Evolutionary conservation across 2,888 invertebrate species (phyloP).

Genomic region (Argynnis bischoffii): DNA sequence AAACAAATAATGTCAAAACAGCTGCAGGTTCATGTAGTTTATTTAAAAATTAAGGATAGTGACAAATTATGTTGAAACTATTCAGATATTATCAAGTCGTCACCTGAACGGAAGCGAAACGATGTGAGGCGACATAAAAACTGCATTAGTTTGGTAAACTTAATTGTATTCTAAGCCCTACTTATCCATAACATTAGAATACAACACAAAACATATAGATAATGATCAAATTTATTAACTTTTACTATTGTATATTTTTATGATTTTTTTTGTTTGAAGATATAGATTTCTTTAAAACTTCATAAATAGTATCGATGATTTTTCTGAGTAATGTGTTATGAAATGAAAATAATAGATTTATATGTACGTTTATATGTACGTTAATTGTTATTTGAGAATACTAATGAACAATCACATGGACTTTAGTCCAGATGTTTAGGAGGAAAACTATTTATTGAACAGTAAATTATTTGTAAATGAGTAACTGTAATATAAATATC

Average conservation of each 20-base stretch:
- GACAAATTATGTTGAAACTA: slow-evolving; percentile 61
- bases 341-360: slow-evolving; percentile 1
- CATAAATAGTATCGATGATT: background rate
- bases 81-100: slow-evolving; percentile 66
- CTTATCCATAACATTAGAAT: slow-evolving; percentile 41
- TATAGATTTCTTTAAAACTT: background rate
- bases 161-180: slow-evolving; percentile 45
- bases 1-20: slow-evolving; percentile 17
- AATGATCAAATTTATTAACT: slow-evolving; percentile 31
- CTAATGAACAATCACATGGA: slow-evolving; percentile 53
- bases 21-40: slow-evolving; percentile 10
- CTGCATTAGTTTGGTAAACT: slow-evolving; percentile 66
- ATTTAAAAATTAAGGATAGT: slow-evolving; percentile 45
- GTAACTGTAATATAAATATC: slow-evolving; percentile 80
- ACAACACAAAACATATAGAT: slow-evolving; percentile 34
- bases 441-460: slow-evolving; percentile 68
- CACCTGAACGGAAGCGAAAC: slow-evolving; percentile 78
- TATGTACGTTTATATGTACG: background rate
- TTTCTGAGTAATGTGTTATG: background rate
- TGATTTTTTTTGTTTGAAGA: background rate
- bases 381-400: slow-evolving; percentile 13
- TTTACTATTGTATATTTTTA: slow-evolving; percentile 22
- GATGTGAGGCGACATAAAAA: slow-evolving; percentile 69
- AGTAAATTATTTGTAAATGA: slow-evolving; percentile 77
- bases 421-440: slow-evolving; percentile 65